Evolutionary conservation across 2,113 vertebrate species (phyloP).

Genomic region (Forbesichthys agassizii): DNA sequence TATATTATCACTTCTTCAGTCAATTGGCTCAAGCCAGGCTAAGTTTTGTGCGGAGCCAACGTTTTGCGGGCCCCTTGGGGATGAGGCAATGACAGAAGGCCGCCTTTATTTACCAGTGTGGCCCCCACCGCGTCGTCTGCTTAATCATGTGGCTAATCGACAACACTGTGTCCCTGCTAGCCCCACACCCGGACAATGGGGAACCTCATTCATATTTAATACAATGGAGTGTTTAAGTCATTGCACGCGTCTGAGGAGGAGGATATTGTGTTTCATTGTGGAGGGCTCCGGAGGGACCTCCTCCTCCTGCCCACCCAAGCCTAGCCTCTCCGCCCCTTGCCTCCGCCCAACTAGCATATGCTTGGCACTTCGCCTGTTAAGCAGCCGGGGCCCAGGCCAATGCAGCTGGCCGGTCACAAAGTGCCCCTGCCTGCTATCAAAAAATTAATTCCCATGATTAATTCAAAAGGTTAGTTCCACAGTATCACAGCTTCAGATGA

Average conservation of each 20-base stretch:
- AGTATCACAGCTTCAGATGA: slow-evolving; percentile 65
- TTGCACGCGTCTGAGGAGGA: slow-evolving; percentile 82
- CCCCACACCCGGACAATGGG: slow-evolving; percentile 80
- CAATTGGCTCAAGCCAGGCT: slow-evolving; percentile 73
- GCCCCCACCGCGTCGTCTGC: slow-evolving; percentile 92
- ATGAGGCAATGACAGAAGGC: slow-evolving; percentile 92
- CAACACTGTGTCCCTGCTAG: slow-evolving; percentile 78
- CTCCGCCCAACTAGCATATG: slow-evolving; percentile 87
- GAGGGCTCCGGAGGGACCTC: slow-evolving; percentile 75
- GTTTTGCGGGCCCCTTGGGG: slow-evolving; percentile 62
- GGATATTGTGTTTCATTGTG: slow-evolving; percentile 88
- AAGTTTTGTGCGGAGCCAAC: slow-evolving; percentile 68
- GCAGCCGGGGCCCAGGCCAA: slow-evolving; percentile 66
- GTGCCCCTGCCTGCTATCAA: slow-evolving; percentile 67
- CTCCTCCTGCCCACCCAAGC: slow-evolving; percentile 72
- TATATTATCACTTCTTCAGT: slow-evolving; percentile 78
- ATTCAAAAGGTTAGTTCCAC: slow-evolving; percentile 81
- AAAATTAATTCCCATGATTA: slow-evolving; percentile 82
- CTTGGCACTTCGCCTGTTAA: slow-evolving; percentile 80
- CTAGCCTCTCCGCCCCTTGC: slow-evolving; percentile 55
- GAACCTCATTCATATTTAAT: slow-evolving; percentile 90
- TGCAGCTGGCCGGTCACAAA: slow-evolving; percentile 90
- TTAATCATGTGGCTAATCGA: slow-evolving; percentile 97
- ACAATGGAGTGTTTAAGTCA: slow-evolving; percentile 97
- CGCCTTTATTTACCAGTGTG: slow-evolving; percentile 89